Base-by-base conservation (phyloP, 2,797 vertebrate species). In the Arvicola amphibius region DNA sequence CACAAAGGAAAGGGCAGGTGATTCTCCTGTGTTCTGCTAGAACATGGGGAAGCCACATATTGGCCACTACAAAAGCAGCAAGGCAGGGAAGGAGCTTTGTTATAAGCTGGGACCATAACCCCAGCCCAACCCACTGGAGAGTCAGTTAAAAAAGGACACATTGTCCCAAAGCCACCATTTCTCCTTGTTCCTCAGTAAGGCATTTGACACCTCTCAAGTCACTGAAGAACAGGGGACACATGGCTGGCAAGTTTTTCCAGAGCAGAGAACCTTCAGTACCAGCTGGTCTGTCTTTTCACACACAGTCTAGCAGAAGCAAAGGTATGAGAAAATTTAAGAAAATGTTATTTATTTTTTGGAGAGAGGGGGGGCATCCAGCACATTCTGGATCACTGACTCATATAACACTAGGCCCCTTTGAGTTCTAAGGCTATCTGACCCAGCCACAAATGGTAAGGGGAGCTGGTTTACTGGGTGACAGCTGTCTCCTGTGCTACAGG, bases 81-180 rank as follows among this genome's bases (percentile, higher is more conserved):
- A 23, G 0, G 4, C 32, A 43, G 48, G 37, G 40, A 25, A 40
- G 13, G 32, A 17, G 19, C 37, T 51, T 40, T 88, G 21, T 0
- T 0, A 1, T 2, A 63, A n/a, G 2, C 0, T 23, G 9, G 32
- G 23, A 32, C 27, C n/a, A 4, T 25, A 12, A 12, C 2, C 4
- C 14, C 29, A 90, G 46, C 23, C 63, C 65, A n/a, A n/a, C 46
- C 10, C 48, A 73, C n/a, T 29, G 59, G 34, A 84, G 13, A 59
- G 61, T n/a, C 23, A 67, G 6, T 0, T 25, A 61, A 1, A 13
- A 19, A 37, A 13, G 5, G n/a, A n/a, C 25, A 53, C 53, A 37
- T 40, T 29, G 19, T 89, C 73, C 40, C 29, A 40, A 83, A 56
- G 25, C 17, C 34, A 46, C 71, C 10, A 23, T 61, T 6, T 11